These are phyloP conservation scores for Bombus waltoni DNA, from an alignment of 1,140 invertebrate genomes.

Conservation along the genomic window DNA sequence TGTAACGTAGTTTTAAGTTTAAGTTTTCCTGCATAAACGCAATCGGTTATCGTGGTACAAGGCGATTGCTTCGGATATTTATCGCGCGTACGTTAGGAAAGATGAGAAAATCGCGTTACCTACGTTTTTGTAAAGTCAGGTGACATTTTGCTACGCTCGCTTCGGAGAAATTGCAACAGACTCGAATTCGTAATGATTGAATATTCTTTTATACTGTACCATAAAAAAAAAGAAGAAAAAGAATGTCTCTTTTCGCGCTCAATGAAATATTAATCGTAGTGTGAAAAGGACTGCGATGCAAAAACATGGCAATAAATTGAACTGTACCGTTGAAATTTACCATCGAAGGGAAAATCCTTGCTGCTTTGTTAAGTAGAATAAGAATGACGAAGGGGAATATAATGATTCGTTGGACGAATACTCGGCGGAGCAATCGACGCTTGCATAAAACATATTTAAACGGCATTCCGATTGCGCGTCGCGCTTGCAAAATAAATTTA, in stretches of 20 bases:
- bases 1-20: too few relatives aligned
- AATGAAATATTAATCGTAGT: neutral
- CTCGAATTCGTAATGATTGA: too few relatives aligned
- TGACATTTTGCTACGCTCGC: too few relatives aligned
- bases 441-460: conserved; percentile 64
- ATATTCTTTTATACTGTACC: too few relatives aligned
- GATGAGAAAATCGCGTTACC: too few relatives aligned
- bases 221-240: neutral
- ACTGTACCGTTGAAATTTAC: neutral
- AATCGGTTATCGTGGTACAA: too few relatives aligned
- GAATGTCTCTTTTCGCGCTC: too few relatives aligned
- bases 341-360: neutral
- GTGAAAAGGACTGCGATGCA: neutral
- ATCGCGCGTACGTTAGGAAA: too few relatives aligned
- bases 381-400: neutral
- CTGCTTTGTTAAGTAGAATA: neutral
- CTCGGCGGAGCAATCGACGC: conserved; percentile 15
- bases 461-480: conserved; percentile 35
- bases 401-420: neutral
- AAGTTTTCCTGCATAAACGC: too few relatives aligned
- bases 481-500: conserved; percentile 57
- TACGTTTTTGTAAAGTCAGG: too few relatives aligned
- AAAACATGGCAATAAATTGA: neutral
- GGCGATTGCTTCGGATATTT: too few relatives aligned
- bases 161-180: too few relatives aligned